Evolutionary conservation across 2,888 invertebrate genomes (phyloP), one percentile per base, ranked within the genome.

Genomic region (Salpingus planirostris): DNA sequence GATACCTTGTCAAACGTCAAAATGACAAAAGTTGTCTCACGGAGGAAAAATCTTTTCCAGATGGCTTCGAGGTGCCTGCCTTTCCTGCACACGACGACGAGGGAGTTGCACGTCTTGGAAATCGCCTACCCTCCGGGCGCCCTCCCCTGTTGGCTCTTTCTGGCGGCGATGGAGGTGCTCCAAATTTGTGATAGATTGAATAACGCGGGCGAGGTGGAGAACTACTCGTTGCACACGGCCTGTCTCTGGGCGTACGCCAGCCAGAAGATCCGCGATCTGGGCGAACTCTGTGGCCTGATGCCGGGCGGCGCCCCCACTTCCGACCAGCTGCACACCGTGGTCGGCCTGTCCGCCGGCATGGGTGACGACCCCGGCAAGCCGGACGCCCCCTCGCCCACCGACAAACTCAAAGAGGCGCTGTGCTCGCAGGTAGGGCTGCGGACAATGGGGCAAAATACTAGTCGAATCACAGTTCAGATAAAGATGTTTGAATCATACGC

Each of bases 281-380:
- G 95, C 3, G 82, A 83, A 52, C 66, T 95, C 2, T 95, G 93
- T 60, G 93, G 95, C 1, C 66, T 96, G 5, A 76, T 93, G 63
- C 95, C 93, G 0, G 88, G 85, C 1, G 69, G 72, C 0, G 73
- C 74, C 14, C 88, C 88, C 0, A 76, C 82, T 0, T 92, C 92
- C 2, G 85, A 85, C 52, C 92, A 95, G 60, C 70, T 95, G 3
- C 91, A 92, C 54, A 76, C 81, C 21, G 91, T 95, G 1, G 89
- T 95, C 13, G 85, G 86, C 58, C 68, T 96, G 7, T 87, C 90
- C 1, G 83, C 91, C 0, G 93, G 95, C 1, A 89, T 95, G 77
- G 87, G 88, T 0, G 85, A 90, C 62, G 63, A 62, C 40, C 64
- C 65, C 4, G 75, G 76, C 1, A 73, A 78, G 29, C 59, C 66